Evolutionary conservation across 2,888 invertebrate species (phyloP), one percentile per base, ranked within the genome.

Genomic region (Chalcis sispes): DNA sequence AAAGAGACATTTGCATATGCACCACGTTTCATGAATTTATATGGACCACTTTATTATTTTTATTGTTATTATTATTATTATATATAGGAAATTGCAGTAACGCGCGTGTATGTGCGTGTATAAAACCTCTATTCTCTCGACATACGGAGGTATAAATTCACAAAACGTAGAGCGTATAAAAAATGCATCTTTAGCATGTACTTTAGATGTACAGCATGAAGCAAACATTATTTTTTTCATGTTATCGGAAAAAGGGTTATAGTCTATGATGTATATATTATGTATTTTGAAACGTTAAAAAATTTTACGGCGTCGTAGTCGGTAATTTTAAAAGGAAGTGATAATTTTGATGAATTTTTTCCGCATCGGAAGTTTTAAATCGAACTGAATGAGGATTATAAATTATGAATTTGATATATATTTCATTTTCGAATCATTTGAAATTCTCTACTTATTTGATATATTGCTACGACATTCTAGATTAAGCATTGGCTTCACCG

Each of bases 1-100:
- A 20, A n/a, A 5, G 46, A 1, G 36, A 46, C 40, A 69, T 77
- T 72, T 77, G 69, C 65, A 72, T 69, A 72, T 46, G 42, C 32
- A 29, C 42, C 50, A 77, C 77, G 69, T 72, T 32, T 23, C 56
- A 64, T 77, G 77, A 72, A 77, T 77, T 72, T 59, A 65, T 72
- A 72, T 32, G 58, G 48, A 36, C 2, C 46, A 32, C 32, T 32
- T 8, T 32, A 32, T 8, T 3, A 8, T 3, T 32, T 5, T 32
- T 8, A 32, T 32, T 32, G 5, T 32, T 32, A 8, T 18, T 29
- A 15, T 59, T 64, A 75, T 70, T 58, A 75, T 70, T 65, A 73
- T 46, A 61, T 54, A 52, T 42, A 36, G n/a, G 75, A 64, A n/a
- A 70, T 70, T 27, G 70, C n/a, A 50, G 64, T 58, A 58, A 75